Base-by-base conservation (phyloP, 2,888 invertebrate species). In the Hybos culiciformis region DNA sequence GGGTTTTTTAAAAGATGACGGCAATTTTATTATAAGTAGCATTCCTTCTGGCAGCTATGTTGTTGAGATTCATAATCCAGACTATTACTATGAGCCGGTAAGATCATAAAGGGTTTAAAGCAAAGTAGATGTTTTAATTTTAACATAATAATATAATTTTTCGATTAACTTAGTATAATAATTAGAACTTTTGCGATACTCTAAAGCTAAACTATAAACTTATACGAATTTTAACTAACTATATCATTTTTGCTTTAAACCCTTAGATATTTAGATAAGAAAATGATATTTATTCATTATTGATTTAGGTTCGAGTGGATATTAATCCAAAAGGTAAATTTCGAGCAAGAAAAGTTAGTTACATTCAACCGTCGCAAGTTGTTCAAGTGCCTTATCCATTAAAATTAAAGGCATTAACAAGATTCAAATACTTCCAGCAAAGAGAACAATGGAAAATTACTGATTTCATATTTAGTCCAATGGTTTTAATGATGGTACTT, bases 321-420 rank as follows among this genome's bases (percentile, higher is more conserved):
- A 94, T 98, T 47, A 97, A 91, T 62, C 84, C 88, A 0, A 96
- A 93, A 66, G 98, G 98, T 31, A 98, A 96, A 67, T 88, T 86
- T 57, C 74, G 98, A 52, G 96, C 94, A 1, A 73, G 98, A 37
- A 88, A 86, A 70, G 85, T 98, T 0, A 96, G 94, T 65, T 80
- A 85, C 56, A 80, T 98, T 36, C 94, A 96, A 65, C 90, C 90
- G 0, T 83, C 87, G 1, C 80, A 85, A 60, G 84, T 96, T 1
- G 77, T 84, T 46, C 90, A 90, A 67, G 79, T 96, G 43, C 82
- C 87, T 1, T 97, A 97, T 66, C 97, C 98, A 2, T 69, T 98
- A 37, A 80, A 84, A 61, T 73, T 98, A 70, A 86, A 88, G 58
- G 79, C 91, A 0, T 59, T 85, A 17, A 81, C 84, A 12, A 80